Evolutionary conservation across 2,888 invertebrate genomes (phyloP), one percentile per base, ranked within the genome.

Genomic region (Agrilus biguttatus): DNA sequence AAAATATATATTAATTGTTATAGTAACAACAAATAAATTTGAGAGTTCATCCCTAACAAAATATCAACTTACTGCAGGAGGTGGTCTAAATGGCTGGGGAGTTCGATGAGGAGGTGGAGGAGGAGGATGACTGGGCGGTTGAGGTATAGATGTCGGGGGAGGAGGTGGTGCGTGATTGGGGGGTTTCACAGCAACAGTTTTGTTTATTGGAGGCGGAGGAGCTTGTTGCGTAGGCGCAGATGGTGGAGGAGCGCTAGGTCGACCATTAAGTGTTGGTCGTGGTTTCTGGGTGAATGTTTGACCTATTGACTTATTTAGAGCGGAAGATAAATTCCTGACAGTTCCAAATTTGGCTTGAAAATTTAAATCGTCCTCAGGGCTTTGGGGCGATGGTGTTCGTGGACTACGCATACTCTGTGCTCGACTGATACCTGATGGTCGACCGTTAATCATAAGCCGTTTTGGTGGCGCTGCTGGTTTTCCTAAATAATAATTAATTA

Each of bases 331-430:
- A 45, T 65, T 62, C 28, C 64, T 56, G 12, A 67, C 63, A 8
- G 66, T 67, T 28, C 63, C 63, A 52, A 65, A 67, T 45, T 68
- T 64, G 5, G 53, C 48, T 17, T 50, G 49, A 14, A 50, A 47
- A 40, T 53, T 51, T 35, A 50, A 47, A 13, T 52, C 51, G 14
- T 42, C 45, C 14, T 55, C 57, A 12, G 70, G 67, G 34, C 70
- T 69, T 36, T 72, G 65, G 2, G 74, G 73, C 1, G 75, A 72
- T 1, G 76, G 74, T 2, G 76, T 84, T 66, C 85, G 77, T 21
- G 87, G 85, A 53, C 81, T 74, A 63, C 84, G 74, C 85, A 89
- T 84, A 63, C 88, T 88, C 62, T 87, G 88, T 51, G 88, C 83
- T 47, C 88, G 69, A 8, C 78, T 73, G 4, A 85, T 82, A 32